Conservation (phyloP, 2,113 vertebrate genomes). For the Rhizomys pruinosus region DNA sequence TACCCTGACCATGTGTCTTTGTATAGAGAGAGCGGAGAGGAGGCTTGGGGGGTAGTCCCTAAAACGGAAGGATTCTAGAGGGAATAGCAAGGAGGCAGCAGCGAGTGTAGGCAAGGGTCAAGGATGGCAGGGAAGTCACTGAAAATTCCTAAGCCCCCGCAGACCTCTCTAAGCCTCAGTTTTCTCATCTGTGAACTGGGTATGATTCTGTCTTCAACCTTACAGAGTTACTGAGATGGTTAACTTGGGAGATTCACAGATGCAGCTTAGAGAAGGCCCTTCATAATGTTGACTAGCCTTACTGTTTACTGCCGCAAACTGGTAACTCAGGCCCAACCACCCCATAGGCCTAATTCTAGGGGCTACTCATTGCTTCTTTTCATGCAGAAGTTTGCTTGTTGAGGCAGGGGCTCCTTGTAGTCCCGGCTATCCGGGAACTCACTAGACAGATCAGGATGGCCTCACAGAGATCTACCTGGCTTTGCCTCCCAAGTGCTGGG, state of each 20-base stretch:
- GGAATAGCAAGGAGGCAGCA: neutral
- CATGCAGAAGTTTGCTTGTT: neutral
- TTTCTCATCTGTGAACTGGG: neutral
- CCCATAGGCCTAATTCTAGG: neutral
- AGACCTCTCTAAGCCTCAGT: neutral
- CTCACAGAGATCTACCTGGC: no score
- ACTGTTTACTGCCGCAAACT: neutral
- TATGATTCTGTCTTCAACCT: neutral
- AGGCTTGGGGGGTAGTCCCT: neutral
- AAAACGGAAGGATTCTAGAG: neutral
- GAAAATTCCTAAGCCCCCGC: neutral
- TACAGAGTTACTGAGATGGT: neutral
- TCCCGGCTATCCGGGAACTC: no score
- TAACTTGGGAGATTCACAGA: neutral
- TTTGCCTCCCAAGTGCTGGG: no score
- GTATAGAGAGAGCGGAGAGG: neutral
- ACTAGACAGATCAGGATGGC: no score
- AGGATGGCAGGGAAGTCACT: neutral
- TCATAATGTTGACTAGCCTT: neutral
- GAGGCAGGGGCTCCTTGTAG: no score
- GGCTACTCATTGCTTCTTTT: neutral
- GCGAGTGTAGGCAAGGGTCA: neutral
- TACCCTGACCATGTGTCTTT: neutral
- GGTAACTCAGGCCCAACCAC: neutral
- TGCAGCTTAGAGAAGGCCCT: neutral